Evolutionary conservation across 1,140 invertebrate genomes (phyloP), one percentile per base, ranked within the genome.

Genomic region (Drosophila equinoxialis): DNA sequence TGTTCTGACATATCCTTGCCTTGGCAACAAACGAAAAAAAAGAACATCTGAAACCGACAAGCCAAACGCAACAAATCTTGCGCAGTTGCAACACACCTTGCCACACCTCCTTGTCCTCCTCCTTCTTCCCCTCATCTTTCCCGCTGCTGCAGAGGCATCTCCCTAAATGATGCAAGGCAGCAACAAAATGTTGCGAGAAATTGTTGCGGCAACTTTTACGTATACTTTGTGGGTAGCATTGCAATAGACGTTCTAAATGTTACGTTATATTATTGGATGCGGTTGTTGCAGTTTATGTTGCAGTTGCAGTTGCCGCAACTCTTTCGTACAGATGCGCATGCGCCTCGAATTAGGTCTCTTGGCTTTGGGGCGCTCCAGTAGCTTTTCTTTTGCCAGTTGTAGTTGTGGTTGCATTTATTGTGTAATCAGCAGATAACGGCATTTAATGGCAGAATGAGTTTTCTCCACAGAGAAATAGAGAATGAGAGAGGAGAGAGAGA

Each of bases 361-460:
- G 7, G 83, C 84, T 89, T 74, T 78, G 71, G 83, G 45, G 81
- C 74, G 71, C 79, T 68, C 55, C 71, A 79, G 82, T 79, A 87
- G 81, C 82, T 72, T 67, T 68, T 73, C 37, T 39, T 30, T 30
- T 39, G 37, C 11, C 37, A 39, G 74, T 65, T 54, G 68, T 55
- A 74, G 58, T 68, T 79, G 64, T 68, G 63, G 76, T 84, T 71
- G 84, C 73, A 80, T 87, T 89, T 83, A 84, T 87, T 87, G 80
- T 89, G 77, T 87, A 87, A 87, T 87, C 80, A 89, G 80, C 80
- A 87, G 85, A 89, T 87, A 87, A 87, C 83, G 83, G 83, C 83
- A 87, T 79, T 87, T 87, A 87, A 87, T 87, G 83, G 86, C 84
- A 89, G 84, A 87, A 87, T 89, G 83, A 87, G 84, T 89, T 87